Percentiles rank a stretch among this genome's conserved stretches.
Conservation (phyloP, 2,888 invertebrate genomes). For the Leptopterna dolabrata region DNA sequence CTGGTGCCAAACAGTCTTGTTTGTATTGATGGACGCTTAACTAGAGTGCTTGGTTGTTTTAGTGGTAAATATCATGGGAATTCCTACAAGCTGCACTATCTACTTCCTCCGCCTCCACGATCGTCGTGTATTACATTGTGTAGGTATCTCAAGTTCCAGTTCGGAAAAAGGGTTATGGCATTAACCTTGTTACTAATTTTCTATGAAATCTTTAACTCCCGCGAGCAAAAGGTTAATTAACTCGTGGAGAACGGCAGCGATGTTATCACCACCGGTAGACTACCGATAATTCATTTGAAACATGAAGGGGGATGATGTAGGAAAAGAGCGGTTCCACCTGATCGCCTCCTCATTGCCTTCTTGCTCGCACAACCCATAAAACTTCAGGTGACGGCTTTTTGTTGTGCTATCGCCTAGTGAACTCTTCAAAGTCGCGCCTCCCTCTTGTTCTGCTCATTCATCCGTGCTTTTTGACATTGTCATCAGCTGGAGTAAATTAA, state of each 20-base stretch:
- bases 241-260: neutral
- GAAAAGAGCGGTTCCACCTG: neutral
- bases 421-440: neutral
- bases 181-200: neutral
- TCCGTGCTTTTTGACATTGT: neutral
- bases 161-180: neutral
- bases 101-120: too few relatives aligned
- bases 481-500: neutral
- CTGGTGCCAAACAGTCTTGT: too few relatives aligned
- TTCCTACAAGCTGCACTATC: too few relatives aligned
- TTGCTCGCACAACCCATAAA: neutral
- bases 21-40: too few relatives aligned
- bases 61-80: too few relatives aligned
- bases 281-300: constrained; percentile 7
- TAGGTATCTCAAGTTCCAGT: too few relatives aligned
- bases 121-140: too few relatives aligned
- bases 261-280: neutral
- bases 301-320: neutral
- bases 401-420: neutral
- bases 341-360: neutral
- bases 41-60: too few relatives aligned
- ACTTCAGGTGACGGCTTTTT: neutral
- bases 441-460: neutral
- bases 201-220: neutral
- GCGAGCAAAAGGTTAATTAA: neutral